phyloP scores from a whole-genome alignment of 2,113 vertebrate genomes.

The Speoplatyrhinus poulsoni region DNA sequence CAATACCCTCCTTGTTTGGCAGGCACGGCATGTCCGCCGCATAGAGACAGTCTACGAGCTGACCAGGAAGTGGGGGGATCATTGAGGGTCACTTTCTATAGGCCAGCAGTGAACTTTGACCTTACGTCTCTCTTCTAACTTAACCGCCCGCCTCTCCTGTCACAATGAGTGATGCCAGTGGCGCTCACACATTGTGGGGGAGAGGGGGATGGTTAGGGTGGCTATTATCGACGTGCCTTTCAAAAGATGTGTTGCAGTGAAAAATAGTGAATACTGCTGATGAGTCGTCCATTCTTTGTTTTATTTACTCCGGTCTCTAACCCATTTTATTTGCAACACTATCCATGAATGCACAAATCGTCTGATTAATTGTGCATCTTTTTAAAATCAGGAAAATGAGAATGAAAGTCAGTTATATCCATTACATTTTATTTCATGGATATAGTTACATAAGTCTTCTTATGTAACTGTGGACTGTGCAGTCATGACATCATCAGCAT shows the following conservation, averaged over 20 bases:
- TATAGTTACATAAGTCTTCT: not conserved
- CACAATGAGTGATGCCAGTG: slow-evolving; percentile 34
- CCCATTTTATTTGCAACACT: not conserved
- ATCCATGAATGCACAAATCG: not conserved
- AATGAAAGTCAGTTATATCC: too few species aligned
- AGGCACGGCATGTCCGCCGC: slow-evolving; percentile 41
- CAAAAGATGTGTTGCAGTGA: not conserved
- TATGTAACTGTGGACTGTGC: not conserved
- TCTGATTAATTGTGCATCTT: too few species aligned
- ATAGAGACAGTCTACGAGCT: slow-evolving; percentile 42
- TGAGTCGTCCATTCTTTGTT: slow-evolving; percentile 9
- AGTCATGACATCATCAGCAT: slow-evolving; percentile 9
- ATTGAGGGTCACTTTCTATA: slow-evolving; percentile 66
- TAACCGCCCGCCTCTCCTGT: slow-evolving; percentile 31
- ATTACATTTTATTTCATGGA: not conserved
- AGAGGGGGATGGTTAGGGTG: slow-evolving; percentile 7
- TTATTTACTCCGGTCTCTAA: not conserved
- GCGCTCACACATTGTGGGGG: slow-evolving; percentile 6
- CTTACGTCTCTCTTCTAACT: slow-evolving; percentile 29
- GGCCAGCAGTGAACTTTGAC: slow-evolving; percentile 70
- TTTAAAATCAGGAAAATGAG: too few species aligned
- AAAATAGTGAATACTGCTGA: not conserved
- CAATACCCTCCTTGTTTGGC: slow-evolving; percentile 58
- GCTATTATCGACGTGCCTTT: slow-evolving; percentile 12
- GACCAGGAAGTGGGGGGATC: slow-evolving; percentile 69